These are phyloP conservation scores for Pteropus alecto DNA, from an alignment of 2,113 vertebrate species.

Conservation along the genomic window DNA sequence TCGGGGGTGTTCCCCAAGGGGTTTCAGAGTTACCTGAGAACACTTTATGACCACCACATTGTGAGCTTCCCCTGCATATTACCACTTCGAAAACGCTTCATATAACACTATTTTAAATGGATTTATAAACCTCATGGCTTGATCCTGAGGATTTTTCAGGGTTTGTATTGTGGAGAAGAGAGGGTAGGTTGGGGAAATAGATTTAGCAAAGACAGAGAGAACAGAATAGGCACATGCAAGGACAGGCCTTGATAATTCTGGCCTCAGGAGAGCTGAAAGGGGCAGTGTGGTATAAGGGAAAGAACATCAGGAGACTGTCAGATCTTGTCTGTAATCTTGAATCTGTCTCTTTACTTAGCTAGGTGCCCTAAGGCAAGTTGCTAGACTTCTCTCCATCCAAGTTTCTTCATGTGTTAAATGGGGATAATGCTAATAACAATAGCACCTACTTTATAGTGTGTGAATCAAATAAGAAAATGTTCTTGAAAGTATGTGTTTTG, in stretches of 20 bases:
- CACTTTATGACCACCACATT: background rate
- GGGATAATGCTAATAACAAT: background rate
- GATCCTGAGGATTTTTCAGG: background rate
- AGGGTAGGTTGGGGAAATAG: background rate
- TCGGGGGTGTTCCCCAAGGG: background rate
- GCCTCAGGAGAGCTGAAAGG: background rate
- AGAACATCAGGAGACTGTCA: background rate
- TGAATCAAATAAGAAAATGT: background rate
- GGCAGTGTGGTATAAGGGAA: background rate
- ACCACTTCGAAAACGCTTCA: background rate
- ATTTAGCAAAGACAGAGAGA: background rate
- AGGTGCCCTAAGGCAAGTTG: background rate
- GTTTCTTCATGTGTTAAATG: background rate
- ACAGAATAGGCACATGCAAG: background rate
- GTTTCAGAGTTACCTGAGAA: background rate
- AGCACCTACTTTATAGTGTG: background rate
- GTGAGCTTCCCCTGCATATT: background rate
- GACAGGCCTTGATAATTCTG: background rate
- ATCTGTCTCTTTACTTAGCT: background rate
- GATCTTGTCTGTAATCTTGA: background rate
- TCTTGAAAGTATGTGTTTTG: background rate
- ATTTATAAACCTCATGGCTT: background rate
- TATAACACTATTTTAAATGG: background rate
- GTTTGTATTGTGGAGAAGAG: background rate
- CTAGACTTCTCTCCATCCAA: background rate